phyloP scores from a whole-genome alignment of 2,113 vertebrate genomes.

The Amblyopsis rosae region DNA sequence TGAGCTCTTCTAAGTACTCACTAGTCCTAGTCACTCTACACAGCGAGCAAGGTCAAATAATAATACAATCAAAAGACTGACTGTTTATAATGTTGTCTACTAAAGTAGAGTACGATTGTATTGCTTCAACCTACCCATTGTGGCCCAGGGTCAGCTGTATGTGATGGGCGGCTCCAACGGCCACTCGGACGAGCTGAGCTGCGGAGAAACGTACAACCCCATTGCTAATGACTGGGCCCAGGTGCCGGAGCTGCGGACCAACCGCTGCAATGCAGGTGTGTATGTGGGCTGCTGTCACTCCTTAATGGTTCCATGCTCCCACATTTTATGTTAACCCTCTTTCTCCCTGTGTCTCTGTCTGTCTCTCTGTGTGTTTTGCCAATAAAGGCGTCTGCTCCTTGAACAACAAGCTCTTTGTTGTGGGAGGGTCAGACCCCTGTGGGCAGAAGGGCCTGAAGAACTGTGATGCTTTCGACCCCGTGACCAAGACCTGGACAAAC shows the following conservation, averaged over 20 bases:
- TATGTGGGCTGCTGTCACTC: neutral
- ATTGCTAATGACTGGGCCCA: conserved; percentile 88
- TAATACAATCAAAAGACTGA: too few species aligned
- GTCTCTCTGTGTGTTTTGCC: too few species aligned
- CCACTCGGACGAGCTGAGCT: conserved; percentile 96
- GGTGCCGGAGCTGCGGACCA: conserved; percentile 92
- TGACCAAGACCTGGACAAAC: conserved; percentile 90
- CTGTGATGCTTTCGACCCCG: conserved; percentile 93
- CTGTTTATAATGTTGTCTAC: too few species aligned
- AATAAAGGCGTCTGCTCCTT: conserved; percentile 90
- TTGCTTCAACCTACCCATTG: too few species aligned
- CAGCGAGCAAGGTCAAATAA: too few species aligned
- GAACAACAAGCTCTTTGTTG: conserved; percentile 90
- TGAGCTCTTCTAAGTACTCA: too few species aligned
- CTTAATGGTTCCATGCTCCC: neutral
- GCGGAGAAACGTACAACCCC: conserved; percentile 93
- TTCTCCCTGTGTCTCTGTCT: neutral
- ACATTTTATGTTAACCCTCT: neutral
- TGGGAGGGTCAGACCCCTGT: conserved; percentile 96
- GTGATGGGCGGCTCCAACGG: conserved; percentile 97
- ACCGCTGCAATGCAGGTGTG: conserved; percentile 96
- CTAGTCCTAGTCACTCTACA: too few species aligned
- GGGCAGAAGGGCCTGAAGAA: conserved; percentile 98
- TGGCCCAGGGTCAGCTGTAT: conserved; percentile 87
- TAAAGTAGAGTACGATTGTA: too few species aligned